phyloP scores from a whole-genome alignment of 2,113 vertebrate species.

The Crypturellus undulatus region DNA sequence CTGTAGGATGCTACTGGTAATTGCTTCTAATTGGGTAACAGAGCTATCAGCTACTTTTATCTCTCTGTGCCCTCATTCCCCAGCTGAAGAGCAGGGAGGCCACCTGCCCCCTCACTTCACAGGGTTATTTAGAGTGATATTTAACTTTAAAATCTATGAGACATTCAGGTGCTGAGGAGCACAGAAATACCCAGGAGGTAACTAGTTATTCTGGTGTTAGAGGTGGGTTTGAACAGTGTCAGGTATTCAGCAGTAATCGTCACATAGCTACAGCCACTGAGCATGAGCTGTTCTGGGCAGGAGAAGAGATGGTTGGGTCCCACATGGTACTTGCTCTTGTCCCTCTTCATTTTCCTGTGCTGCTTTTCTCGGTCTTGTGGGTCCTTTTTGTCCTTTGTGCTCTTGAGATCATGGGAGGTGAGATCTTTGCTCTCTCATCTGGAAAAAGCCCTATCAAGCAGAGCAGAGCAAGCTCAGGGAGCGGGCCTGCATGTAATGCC shows the following conservation, averaged over 20 bases:
- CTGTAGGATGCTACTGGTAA: neutral
- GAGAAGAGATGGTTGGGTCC: neutral
- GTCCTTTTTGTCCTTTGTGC: neutral
- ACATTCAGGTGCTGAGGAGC: neutral
- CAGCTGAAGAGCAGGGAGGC: neutral
- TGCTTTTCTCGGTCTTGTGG: neutral
- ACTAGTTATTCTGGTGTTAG: neutral
- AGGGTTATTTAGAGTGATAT: neutral
- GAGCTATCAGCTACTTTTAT: neutral
- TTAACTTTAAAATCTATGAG: neutral
- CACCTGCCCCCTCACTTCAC: slow-evolving; percentile 23
- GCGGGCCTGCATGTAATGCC: accelerated
- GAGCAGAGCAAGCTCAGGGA: neutral
- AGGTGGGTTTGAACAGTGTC: neutral
- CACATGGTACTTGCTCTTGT: accelerated
- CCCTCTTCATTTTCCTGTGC: neutral
- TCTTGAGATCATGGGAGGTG: accelerated
- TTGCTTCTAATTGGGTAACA: neutral
- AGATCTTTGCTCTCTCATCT: neutral
- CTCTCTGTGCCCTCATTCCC: neutral
- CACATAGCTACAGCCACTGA: neutral
- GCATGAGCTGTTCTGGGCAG: neutral
- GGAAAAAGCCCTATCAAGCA: neutral
- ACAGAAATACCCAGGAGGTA: neutral
- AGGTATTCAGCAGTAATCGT: neutral